Evolutionary conservation across 1,140 invertebrate genomes (phyloP).

Genomic region (Antheraea pernyi): DNA sequence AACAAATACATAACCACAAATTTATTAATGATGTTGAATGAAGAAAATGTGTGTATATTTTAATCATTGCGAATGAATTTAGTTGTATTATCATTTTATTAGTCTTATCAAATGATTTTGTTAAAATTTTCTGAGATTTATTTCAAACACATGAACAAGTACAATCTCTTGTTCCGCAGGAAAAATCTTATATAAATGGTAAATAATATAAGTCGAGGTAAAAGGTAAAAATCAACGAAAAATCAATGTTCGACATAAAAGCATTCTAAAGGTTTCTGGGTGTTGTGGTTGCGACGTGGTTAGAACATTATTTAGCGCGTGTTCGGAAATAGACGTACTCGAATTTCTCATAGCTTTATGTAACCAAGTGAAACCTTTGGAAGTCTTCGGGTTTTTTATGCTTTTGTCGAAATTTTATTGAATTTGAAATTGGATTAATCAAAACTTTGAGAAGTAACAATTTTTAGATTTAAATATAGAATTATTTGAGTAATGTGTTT

Average conservation of each 20-base stretch:
- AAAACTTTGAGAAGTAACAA: background rate
- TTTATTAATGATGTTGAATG: no score
- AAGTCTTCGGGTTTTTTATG: slow-evolving; percentile 4
- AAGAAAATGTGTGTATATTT: no score
- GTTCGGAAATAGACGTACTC: slow-evolving; percentile 18
- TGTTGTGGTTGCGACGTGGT: slow-evolving; percentile 32
- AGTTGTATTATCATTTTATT: no score
- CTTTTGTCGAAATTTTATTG: background rate
- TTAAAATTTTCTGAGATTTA: no score
- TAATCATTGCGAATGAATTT: no score
- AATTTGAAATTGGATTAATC: background rate
- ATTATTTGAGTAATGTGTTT: background rate
- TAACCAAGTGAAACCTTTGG: slow-evolving; percentile 27
- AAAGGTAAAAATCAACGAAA: slow-evolving; percentile 15
- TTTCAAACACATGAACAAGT: no score
- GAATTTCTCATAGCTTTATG: slow-evolving; percentile 17
- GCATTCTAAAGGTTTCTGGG: slow-evolving; percentile 34
- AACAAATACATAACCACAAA: no score
- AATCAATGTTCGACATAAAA: slow-evolving; percentile 34
- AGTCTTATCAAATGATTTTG: no score
- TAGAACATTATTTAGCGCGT: slow-evolving; percentile 24
- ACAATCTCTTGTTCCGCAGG: no score
- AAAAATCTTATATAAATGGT: background rate
- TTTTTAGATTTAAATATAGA: background rate
- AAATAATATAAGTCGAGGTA: background rate